Base-by-base conservation (phyloP, 2,797 vertebrate genomes). In the Eupleurogrammus muticus region DNA sequence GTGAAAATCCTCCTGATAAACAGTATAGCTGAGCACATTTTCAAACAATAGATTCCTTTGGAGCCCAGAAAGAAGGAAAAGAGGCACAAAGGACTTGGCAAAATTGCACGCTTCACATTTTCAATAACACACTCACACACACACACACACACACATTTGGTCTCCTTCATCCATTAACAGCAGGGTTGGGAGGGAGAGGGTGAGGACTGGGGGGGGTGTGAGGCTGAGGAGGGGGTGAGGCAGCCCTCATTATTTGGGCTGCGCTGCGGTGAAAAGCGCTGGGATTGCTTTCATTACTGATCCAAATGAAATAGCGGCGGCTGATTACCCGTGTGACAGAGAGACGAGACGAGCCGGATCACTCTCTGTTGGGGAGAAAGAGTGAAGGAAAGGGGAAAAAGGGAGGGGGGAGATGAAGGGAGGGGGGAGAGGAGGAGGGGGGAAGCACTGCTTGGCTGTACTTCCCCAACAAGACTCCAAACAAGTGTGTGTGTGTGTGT, bases 251-350 rank as follows among this genome's bases (percentile, higher is more conserved):
- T 94, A 93, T 94, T 91, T 91, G 88, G 76, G 87, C 89, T 87
- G 82, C 61, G 80, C 85, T 23, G 83, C 91, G 90, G 83, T 91
- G 91, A 92, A 93, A 92, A 87, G 90, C 90, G 21, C 83, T 87
- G 88, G 92, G 91, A 94, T 94, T 93, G 93, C 91, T 94, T 94
- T 94, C 92, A 94, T 95, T 94, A 94, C 85, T 8, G 82, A 88
- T 89, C 82, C 91, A 92, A 94, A 94, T 94, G 90, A 93, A 92
- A 94, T 86, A 84, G 89, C 79, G 54, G 87, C 82, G 90, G 89
- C 88, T 93, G 92, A 94, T 94, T 93, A 93, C 89, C 85, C 88
- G 86, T 81, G 80, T 93, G 93, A 93, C 87, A 70, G 85, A 81
- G 77, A 83, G 87, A 83, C 78, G 85, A 90, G 91, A 84, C 69